Base-by-base conservation (phyloP, 2,797 vertebrate genomes). In the Anabacerthia variegaticeps region DNA sequence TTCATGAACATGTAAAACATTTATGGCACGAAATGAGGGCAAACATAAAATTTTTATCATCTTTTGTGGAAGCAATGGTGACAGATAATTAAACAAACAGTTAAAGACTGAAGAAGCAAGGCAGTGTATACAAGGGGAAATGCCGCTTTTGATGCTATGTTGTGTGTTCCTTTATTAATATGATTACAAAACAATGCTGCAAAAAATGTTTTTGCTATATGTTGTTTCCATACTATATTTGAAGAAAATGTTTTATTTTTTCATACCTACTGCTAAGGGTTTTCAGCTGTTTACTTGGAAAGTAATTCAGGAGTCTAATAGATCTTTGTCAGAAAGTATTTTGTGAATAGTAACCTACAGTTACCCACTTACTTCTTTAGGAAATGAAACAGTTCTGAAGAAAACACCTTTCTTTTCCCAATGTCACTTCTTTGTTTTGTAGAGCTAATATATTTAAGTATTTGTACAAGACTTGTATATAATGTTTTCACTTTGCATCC, bases 1-100 rank as follows among this genome's bases (percentile, higher is more conserved):
- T 92, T 96, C 21, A 92, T 94, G 58, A 67, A 81, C 39, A 23
- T 49, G 10, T 69, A 86, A 92, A 89, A 74, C 21, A 91, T 67
- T 74, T 59, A 75, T 76, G 89, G 28, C 17, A 43, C 41, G 55
- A 67, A 91, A 39, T 88, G 58, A 89, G 73, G 62, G 14, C 63
- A 92, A 39, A 83, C 27, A 68, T 89, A 41, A 85, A 73, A 34
- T 77, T 22, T 79, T 68, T 79, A 89, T 51, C 15, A 59, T 58
- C 49, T 92, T 93, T 66, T 16, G 5, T 68, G 52, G 56, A 51
- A 73, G 26, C 37, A 66, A 30, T 68, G 49, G 37, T 84, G 27
- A 16, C 68, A 73, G 61, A 67, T 73, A 85, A 72, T 87, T 77
- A 58, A 58, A 76, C 46, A 56, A 59, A 75, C 37, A 73, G 39